phyloP scores from a whole-genome alignment of 2,113 vertebrate species.

The Perognathus longimembris region DNA sequence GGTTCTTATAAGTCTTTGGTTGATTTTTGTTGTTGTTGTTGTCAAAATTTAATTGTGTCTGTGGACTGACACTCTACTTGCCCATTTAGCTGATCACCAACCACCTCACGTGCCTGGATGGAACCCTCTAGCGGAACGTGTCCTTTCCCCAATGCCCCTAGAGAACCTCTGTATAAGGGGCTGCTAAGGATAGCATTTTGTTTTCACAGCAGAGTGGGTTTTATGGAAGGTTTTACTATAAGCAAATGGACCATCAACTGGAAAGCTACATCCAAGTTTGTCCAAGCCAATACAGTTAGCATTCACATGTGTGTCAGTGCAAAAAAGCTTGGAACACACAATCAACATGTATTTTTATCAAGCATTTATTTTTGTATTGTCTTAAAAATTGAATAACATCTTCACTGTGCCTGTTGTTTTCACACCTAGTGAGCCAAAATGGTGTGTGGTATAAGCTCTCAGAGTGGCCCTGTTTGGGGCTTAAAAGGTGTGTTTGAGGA shows the following conservation, averaged over 20 bases:
- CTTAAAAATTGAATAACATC: slow-evolving; percentile 7
- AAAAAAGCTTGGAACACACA: slow-evolving; percentile 8
- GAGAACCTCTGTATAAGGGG: neutral
- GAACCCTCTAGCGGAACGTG: neutral
- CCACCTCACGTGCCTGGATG: neutral
- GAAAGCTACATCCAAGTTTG: slow-evolving; percentile 61
- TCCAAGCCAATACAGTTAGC: slow-evolving; percentile 72
- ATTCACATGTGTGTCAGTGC: slow-evolving; percentile 29
- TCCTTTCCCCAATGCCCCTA: neutral
- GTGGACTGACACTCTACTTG: neutral
- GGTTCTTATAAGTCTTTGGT: neutral
- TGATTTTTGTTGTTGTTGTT: neutral
- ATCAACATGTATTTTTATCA: slow-evolving; percentile 23
- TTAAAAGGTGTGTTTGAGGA: slow-evolving; percentile 59
- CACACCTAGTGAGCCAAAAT: neutral
- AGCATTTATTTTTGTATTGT: slow-evolving; percentile 3
- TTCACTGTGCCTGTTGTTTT: neutral
- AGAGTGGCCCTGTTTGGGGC: slow-evolving; percentile 4
- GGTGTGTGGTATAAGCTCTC: neutral
- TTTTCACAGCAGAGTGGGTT: slow-evolving; percentile 5
- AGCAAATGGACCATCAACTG: slow-evolving; percentile 63
- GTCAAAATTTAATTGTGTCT: neutral
- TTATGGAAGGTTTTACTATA: slow-evolving; percentile 64
- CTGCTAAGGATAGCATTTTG: slow-evolving; percentile 18
- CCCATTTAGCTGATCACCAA: neutral